These are phyloP conservation scores for human (Homo sapiens) DNA, from an alignment of 2,113 vertebrate genomes.

Conservation along the genomic window DNA sequence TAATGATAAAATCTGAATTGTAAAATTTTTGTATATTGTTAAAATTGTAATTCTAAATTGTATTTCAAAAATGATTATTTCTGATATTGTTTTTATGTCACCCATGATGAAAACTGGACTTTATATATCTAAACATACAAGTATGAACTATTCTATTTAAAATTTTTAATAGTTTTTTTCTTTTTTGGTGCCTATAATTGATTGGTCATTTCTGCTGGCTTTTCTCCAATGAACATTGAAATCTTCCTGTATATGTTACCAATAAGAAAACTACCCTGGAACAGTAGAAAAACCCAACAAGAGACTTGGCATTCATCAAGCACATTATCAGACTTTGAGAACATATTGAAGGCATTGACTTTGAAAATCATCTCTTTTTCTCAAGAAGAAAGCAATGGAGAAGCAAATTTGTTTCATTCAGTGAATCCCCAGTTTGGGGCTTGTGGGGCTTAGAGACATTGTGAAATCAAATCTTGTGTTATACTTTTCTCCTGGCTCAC, in stretches of 20 bases:
- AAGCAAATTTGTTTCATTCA: slow-evolving; percentile 70
- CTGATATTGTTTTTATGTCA: slow-evolving; percentile 73
- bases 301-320: slow-evolving; percentile 76
- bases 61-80: slow-evolving; percentile 77
- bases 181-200: slow-evolving; percentile 67
- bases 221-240: slow-evolving; percentile 73
- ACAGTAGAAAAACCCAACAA: slow-evolving; percentile 69
- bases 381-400: slow-evolving; percentile 71
- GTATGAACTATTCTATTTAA: slow-evolving; percentile 74
- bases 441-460: slow-evolving; percentile 79
- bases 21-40: slow-evolving; percentile 77
- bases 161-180: slow-evolving; percentile 63
- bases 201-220: slow-evolving; percentile 62
- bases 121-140: slow-evolving; percentile 6
- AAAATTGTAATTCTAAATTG: slow-evolving; percentile 79
- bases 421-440: slow-evolving; percentile 75
- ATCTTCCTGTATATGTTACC: slow-evolving; percentile 70
- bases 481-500: slow-evolving; percentile 85
- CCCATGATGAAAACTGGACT: slow-evolving; percentile 65
- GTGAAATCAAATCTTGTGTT: slow-evolving; percentile 78
- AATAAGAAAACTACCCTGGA: slow-evolving; percentile 78
- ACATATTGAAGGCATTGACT: slow-evolving; percentile 70
- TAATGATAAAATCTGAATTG: slow-evolving; percentile 73
- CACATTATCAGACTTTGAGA: slow-evolving; percentile 73
- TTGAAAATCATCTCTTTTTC: slow-evolving; percentile 71